phyloP scores from a whole-genome alignment of 2,113 vertebrate genomes.

The Tychaedon coryphoeus region DNA sequence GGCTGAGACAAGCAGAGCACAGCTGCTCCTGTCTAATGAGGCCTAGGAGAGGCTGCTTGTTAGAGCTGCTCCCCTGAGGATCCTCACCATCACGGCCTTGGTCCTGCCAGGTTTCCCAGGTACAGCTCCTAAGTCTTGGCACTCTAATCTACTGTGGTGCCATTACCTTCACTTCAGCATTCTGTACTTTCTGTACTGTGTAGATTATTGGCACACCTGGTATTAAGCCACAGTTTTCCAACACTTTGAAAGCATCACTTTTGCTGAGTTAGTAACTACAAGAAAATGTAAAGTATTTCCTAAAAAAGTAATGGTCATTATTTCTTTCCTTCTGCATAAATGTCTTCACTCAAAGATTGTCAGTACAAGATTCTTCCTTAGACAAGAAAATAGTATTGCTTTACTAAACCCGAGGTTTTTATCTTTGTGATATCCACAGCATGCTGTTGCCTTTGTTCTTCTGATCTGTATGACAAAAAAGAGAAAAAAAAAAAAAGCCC shows the following conservation, averaged over 20 bases:
- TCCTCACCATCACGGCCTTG: fast-evolving
- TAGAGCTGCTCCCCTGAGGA: not conserved
- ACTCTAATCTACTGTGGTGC: not conserved
- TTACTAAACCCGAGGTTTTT: not conserved
- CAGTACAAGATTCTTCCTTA: not conserved
- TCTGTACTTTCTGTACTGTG: not conserved
- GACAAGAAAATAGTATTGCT: not conserved
- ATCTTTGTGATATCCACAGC: not conserved
- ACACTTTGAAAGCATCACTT: not conserved
- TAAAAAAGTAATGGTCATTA: not conserved
- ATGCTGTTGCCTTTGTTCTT: not conserved
- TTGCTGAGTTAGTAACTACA: not conserved
- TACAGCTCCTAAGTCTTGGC: fast-evolving
- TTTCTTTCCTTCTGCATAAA: not conserved
- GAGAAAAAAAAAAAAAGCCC: too few relatives aligned
- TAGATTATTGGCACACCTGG: not conserved
- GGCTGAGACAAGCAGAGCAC: not conserved
- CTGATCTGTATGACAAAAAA: not conserved
- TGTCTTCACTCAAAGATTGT: not conserved
- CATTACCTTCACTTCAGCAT: not conserved
- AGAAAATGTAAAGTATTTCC: not conserved
- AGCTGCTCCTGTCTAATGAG: not conserved
- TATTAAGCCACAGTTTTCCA: not conserved
- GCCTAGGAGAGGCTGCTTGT: not conserved
- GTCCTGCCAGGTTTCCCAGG: not conserved